Percentiles rank a stretch among this genome's conserved stretches.
Evolutionary conservation across 2,888 invertebrate species (phyloP).

Genomic region (Linyphia triangularis): DNA sequence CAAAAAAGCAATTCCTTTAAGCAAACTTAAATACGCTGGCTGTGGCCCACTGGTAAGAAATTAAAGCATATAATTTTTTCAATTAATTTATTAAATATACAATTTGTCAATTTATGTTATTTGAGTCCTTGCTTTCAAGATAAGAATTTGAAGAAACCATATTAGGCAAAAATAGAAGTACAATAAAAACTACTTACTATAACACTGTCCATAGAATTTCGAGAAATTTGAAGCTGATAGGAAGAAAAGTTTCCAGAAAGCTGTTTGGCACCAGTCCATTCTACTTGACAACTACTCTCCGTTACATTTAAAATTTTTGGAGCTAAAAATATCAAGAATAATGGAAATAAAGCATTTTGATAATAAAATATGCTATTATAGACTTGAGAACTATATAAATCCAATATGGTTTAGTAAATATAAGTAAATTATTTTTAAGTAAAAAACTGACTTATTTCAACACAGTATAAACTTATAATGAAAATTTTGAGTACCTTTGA

Average conservation of each 20-base stretch:
- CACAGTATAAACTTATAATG: background rate
- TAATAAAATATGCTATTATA: no score
- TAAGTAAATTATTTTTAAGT: background rate
- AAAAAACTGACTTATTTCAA: background rate
- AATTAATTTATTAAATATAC: no score
- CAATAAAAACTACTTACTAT: slow-evolving; percentile 81
- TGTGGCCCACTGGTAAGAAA: no score
- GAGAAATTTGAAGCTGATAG: slow-evolving; percentile 87
- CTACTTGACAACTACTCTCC: slow-evolving; percentile 83
- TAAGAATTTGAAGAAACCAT: background rate
- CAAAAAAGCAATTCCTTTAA: no score
- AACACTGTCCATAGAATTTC: slow-evolving; percentile 84
- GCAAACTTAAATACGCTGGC: no score
- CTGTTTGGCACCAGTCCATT: slow-evolving; percentile 85
- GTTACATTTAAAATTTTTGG: slow-evolving; percentile 84
- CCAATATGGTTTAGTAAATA: background rate
- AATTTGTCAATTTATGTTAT: no score
- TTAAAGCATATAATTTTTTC: no score
- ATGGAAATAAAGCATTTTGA: no score
- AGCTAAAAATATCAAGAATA: slow-evolving; percentile 80
- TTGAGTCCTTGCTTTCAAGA: no score
- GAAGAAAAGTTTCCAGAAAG: slow-evolving; percentile 84
- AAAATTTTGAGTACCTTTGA: slow-evolving; percentile 83
- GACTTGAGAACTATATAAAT: background rate
- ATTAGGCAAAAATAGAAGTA: background rate